phyloP scores from a whole-genome alignment of 2,113 vertebrate species.

The Nettapus auritus region DNA sequence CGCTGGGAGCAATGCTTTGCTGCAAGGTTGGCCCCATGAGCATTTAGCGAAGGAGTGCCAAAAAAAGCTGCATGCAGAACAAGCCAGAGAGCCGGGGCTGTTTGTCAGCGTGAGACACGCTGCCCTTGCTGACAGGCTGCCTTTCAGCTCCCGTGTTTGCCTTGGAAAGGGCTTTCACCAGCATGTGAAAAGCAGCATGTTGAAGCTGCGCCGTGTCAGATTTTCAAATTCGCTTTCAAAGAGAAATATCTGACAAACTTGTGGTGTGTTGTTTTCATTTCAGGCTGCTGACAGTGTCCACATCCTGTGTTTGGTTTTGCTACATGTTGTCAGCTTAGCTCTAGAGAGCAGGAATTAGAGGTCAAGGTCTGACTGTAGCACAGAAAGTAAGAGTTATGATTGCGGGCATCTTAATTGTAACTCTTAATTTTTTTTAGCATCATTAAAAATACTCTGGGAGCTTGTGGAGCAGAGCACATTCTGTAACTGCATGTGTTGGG shows the following conservation, averaged over 20 bases:
- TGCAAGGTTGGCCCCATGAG: not conserved
- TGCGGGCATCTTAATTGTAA: not conserved
- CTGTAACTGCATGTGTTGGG: not conserved
- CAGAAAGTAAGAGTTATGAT: not conserved
- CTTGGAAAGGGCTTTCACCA: not conserved
- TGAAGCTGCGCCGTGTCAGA: not conserved
- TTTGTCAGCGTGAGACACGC: not conserved
- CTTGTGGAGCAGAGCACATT: not conserved
- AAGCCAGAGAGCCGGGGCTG: not conserved
- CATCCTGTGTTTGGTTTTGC: not conserved
- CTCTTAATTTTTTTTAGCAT: not conserved
- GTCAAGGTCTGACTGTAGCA: not conserved
- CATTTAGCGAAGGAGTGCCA: not conserved
- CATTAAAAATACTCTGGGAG: not conserved
- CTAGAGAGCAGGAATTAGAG: not conserved
- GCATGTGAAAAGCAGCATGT: rapidly evolving
- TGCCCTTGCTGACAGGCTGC: not conserved
- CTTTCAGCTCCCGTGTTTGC: not conserved
- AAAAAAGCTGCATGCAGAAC: not conserved
- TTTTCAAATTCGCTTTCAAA: not conserved
- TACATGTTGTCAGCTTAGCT: not conserved
- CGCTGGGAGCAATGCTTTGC: not conserved
- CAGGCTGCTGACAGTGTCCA: not conserved
- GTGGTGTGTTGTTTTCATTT: not conserved
- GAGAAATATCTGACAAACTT: not conserved